Percentiles rank a stretch among this genome's conserved stretches.
phyloP scores from a whole-genome alignment of 2,797 vertebrate genomes.

The Mus caroli region DNA sequence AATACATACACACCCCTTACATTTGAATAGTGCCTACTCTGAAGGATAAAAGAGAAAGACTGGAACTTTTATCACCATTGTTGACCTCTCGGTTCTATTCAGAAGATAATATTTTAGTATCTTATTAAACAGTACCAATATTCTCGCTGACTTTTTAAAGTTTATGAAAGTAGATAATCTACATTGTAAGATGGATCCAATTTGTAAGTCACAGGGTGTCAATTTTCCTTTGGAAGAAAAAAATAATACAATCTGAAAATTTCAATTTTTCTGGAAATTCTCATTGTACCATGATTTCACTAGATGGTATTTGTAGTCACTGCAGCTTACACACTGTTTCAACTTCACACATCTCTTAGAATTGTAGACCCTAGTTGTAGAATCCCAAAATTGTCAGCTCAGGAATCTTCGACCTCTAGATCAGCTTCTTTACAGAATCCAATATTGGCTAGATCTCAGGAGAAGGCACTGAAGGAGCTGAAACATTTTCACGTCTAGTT shows the following conservation, averaged over 20 bases:
- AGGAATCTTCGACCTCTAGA: not conserved
- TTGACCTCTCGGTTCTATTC: not conserved
- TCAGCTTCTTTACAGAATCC: not conserved
- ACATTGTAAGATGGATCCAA: not conserved
- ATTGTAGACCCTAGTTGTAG: not conserved
- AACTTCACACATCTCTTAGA: not conserved
- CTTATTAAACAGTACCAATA: not conserved
- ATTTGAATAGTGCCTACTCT: not conserved
- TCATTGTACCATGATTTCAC: not conserved
- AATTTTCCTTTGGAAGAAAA: conserved; percentile 50
- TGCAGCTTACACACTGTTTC: not conserved
- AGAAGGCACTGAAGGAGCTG: not conserved
- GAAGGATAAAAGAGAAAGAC: not conserved
- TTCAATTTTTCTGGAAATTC: conserved; percentile 7
- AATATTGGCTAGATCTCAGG: not conserved
- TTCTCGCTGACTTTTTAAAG: not conserved
- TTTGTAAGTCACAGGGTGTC: not conserved
- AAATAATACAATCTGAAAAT: not conserved
- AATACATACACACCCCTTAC: too few species aligned
- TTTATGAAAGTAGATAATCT: not conserved
- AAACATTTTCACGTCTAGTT: not conserved
- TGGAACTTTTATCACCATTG: not conserved
- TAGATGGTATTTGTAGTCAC: not conserved
- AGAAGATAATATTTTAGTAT: not conserved
- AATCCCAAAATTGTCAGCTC: not conserved